A percentile compares a stretch with the other conserved stretches of the same genome.
Evolutionary conservation across 2,113 vertebrate species (phyloP).

Genomic region (Eonycteris spelaea): DNA sequence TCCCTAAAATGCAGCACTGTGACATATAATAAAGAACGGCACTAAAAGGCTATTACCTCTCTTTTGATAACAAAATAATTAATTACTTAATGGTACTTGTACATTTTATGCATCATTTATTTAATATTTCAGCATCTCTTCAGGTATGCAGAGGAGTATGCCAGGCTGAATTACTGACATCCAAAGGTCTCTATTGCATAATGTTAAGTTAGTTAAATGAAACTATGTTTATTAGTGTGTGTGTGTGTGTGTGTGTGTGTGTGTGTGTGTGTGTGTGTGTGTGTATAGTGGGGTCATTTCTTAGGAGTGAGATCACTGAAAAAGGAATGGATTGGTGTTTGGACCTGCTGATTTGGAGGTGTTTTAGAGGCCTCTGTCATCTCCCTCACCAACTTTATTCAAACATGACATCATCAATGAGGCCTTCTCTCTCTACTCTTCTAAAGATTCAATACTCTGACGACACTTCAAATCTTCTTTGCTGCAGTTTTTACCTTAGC

Average conservation of each 20-base stretch:
- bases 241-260: too few species aligned
- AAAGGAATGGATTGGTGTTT: not conserved
- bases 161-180: not conserved
- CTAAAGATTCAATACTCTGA: not conserved
- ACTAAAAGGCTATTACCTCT: not conserved
- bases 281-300: not conserved
- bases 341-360: not conserved
- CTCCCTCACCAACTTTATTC: not conserved
- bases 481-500: not conserved
- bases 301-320: not conserved
- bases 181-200: not conserved
- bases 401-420: not conserved
- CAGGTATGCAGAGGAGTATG: not conserved
- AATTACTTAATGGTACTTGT: conserved; percentile 5
- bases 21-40: not conserved
- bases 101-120: not conserved
- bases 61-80: not conserved
- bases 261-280: too few species aligned
- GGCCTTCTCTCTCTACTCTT: not conserved
- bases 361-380: not conserved
- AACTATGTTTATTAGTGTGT: not conserved
- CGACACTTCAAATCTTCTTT: not conserved
- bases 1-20: not conserved
- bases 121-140: not conserved
- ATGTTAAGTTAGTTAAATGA: not conserved